Percentiles rank a stretch among this genome's conserved stretches.
Evolutionary conservation across 1,140 invertebrate genomes (phyloP).

Genomic region (Subanguina moxae): DNA sequence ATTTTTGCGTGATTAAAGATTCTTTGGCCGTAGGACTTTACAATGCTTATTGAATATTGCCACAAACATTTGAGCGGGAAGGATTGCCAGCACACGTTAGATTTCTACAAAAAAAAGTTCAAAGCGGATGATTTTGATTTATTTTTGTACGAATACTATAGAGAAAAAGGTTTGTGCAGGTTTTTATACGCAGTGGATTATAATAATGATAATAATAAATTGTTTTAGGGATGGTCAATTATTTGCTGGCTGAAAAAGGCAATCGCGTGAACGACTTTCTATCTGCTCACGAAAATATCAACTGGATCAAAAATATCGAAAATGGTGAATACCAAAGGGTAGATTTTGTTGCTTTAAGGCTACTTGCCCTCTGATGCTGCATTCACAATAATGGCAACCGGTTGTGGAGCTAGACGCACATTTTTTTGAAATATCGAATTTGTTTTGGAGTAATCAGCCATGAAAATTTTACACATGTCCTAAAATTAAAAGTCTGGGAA

Average conservation of each 20-base stretch:
- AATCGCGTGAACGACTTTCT: slow-evolving; percentile 27
- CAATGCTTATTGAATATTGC: slow-evolving; percentile 24
- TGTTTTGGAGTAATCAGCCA: too few species aligned
- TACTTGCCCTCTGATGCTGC: not conserved
- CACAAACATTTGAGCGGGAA: slow-evolving; percentile 24
- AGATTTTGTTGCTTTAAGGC: not conserved
- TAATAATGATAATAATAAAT: too few species aligned
- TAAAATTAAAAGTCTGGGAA: not conserved
- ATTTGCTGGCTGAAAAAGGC: slow-evolving; percentile 27
- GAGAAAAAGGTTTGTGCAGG: slow-evolving; percentile 20
- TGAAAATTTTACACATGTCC: not conserved
- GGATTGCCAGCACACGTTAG: slow-evolving; percentile 9
- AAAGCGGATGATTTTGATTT: slow-evolving; percentile 24
- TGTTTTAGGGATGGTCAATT: slow-evolving; percentile 39
- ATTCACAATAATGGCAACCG: not conserved
- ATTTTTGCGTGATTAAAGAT: slow-evolving; percentile 10
- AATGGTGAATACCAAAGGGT: slow-evolving; percentile 15
- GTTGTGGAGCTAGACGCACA: not conserved
- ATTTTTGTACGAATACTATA: slow-evolving; percentile 33
- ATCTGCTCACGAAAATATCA: slow-evolving; percentile 25
- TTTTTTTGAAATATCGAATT: not conserved
- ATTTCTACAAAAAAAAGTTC: slow-evolving; percentile 19
- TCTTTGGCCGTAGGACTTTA: slow-evolving; percentile 25
- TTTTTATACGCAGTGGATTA: slow-evolving; percentile 11
- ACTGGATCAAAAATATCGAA: slow-evolving; percentile 32